These are phyloP conservation scores for Carposina sasakii DNA, from an alignment of 1,140 invertebrate species.

Conservation along the genomic window DNA sequence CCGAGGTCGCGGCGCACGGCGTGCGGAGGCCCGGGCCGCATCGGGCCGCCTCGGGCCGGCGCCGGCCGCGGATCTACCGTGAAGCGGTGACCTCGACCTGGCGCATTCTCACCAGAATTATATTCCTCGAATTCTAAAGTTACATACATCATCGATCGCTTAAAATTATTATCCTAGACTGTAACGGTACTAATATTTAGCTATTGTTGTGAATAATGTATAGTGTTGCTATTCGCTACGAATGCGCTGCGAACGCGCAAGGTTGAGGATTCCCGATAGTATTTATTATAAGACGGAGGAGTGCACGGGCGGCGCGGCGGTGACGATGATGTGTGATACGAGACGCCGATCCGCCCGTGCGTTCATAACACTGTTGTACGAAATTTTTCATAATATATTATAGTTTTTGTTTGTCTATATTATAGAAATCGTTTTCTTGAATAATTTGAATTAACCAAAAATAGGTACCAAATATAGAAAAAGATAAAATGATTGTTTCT, in stretches of 20 bases:
- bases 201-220: conserved; percentile 51
- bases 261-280: background rate
- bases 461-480: conserved; percentile 71
- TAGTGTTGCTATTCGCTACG: conserved; percentile 23
- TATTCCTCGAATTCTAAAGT: conserved; percentile 59
- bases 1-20: background rate
- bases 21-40: conserved; percentile 2
- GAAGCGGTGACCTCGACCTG: background rate
- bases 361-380: conserved; percentile 51
- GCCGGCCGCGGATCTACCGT: background rate
- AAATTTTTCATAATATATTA: conserved; percentile 71
- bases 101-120: conserved; percentile 23
- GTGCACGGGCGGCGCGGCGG: no score
- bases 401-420: conserved; percentile 69
- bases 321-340: no score
- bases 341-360: conserved; percentile 44
- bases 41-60: conserved; percentile 12
- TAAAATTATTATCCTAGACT: conserved; percentile 58
- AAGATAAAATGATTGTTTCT: conserved; percentile 63
- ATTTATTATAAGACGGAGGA: no score
- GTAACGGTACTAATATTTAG: conserved; percentile 55
- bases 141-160: conserved; percentile 51
- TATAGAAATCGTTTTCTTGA: conserved; percentile 63
- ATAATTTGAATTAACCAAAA: conserved; percentile 70
- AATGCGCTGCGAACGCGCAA: background rate